These are phyloP conservation scores for Incurvaria masculella DNA, from an alignment of 2,888 invertebrate genomes.

Conservation along the genomic window DNA sequence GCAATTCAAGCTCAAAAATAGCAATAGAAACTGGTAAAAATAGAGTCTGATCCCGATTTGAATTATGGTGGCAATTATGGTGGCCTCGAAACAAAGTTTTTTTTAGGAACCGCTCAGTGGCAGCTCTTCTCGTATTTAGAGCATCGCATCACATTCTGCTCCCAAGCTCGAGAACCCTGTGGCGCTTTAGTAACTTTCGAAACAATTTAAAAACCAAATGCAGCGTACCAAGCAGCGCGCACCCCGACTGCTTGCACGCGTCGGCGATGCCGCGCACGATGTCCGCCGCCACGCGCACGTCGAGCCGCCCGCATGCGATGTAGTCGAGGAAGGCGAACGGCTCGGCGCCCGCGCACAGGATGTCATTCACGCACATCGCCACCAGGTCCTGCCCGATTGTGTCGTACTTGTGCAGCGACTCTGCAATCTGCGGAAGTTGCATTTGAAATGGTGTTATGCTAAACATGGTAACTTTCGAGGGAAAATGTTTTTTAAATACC, in stretches of 20 bases:
- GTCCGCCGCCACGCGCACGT: conserved; percentile 70
- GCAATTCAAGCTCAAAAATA: too few species aligned
- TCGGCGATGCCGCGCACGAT: conserved; percentile 86
- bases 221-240: conserved; percentile 80
- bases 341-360: conserved; percentile 92
- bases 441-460: not conserved
- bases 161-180: too few species aligned
- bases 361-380: conserved; percentile 98
- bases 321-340: conserved; percentile 97
- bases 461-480: not conserved
- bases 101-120: too few species aligned
- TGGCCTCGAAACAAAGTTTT: too few species aligned
- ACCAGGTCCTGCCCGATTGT: conserved; percentile 93
- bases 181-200: too few species aligned
- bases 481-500: not conserved
- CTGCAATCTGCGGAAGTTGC: conserved; percentile 71
- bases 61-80: too few species aligned
- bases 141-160: too few species aligned
- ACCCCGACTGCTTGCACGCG: conserved; percentile 83
- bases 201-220: too few species aligned
- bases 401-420: conserved; percentile 71
- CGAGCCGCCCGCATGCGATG: conserved; percentile 86
- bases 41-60: too few species aligned
- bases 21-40: too few species aligned
- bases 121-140: too few species aligned